Percentiles rank a stretch among this genome's conserved stretches.
Evolutionary conservation across 2,113 vertebrate genomes (phyloP).

Genomic region (Clarias macrocephalus): DNA sequence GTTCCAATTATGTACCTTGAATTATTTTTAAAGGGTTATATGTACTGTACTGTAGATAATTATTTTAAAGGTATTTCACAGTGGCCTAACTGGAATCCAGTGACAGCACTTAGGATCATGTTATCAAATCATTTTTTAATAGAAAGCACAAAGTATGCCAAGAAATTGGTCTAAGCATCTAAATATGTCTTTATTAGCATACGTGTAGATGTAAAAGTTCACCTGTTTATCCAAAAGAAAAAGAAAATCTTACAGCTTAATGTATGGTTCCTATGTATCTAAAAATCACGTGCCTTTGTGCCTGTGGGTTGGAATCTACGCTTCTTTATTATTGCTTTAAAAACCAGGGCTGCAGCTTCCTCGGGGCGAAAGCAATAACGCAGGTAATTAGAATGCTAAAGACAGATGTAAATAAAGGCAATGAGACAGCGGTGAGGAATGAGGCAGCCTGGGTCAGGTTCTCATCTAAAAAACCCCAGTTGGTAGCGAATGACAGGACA

Average conservation of each 20-base stretch:
- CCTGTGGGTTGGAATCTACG: slow-evolving; percentile 68
- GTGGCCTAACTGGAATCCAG: not conserved
- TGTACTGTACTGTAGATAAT: not conserved
- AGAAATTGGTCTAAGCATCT: not conserved
- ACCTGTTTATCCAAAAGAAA: not conserved
- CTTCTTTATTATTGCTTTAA: slow-evolving; percentile 86
- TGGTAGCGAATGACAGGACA: slow-evolving; percentile 82
- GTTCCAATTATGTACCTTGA: not conserved
- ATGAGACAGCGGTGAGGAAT: slow-evolving; percentile 94
- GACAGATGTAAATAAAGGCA: slow-evolving; percentile 99
- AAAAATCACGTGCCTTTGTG: slow-evolving; percentile 56
- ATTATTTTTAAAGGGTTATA: not conserved
- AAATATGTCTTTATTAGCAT: not conserved
- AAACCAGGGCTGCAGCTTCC: slow-evolving; percentile 84
- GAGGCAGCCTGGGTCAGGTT: slow-evolving; percentile 83
- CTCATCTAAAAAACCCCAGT: slow-evolving; percentile 81
- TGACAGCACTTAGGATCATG: no score
- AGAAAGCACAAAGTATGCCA: not conserved
- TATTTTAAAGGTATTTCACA: not conserved
- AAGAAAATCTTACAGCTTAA: not conserved
- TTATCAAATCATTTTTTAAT: not conserved
- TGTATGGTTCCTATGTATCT: slow-evolving; percentile 44
- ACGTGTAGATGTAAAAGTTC: not conserved
- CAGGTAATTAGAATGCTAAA: slow-evolving; percentile 99
- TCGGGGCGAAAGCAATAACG: slow-evolving; percentile 99